phyloP scores from a whole-genome alignment of 2,888 invertebrate species.

The Neelides folsomi region DNA sequence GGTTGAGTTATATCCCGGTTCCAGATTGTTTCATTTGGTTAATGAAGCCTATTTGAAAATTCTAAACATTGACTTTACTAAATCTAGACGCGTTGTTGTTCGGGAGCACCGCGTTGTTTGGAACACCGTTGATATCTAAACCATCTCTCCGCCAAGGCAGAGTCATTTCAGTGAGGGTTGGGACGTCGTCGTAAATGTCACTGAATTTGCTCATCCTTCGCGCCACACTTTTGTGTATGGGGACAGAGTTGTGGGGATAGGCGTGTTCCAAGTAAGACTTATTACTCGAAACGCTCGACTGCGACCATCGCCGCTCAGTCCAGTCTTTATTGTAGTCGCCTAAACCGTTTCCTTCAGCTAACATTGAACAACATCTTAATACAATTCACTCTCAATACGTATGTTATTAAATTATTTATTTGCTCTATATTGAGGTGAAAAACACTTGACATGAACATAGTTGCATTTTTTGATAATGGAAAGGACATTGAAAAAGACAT shows the following conservation, averaged over 20 bases:
- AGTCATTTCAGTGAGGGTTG: constrained; percentile 25
- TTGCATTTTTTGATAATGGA: neutral
- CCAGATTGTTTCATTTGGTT: too few relatives aligned
- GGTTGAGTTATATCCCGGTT: too few relatives aligned
- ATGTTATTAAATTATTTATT: too few relatives aligned
- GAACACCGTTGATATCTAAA: constrained; percentile 5
- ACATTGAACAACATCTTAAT: neutral
- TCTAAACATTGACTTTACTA: too few relatives aligned
- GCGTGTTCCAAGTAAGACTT: constrained; percentile 32
- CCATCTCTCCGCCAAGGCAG: constrained; percentile 32
- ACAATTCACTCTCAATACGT: neutral
- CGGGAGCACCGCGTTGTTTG: too few relatives aligned
- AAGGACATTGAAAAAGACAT: neutral
- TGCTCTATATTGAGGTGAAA: too few relatives aligned
- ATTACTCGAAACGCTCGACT: constrained; percentile 27
- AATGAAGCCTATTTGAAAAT: too few relatives aligned
- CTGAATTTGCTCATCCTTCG: constrained; percentile 24
- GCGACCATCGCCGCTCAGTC: constrained; percentile 33
- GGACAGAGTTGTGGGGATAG: constrained; percentile 27
- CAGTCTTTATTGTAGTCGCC: constrained; percentile 29
- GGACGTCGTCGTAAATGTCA: constrained; percentile 25
- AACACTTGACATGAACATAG: neutral
- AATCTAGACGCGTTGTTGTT: too few relatives aligned
- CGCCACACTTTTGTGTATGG: constrained; percentile 22
- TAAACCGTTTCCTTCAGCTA: neutral